Evolutionary conservation across 1,140 invertebrate species (phyloP).

Genomic region (Augochlora pura): DNA sequence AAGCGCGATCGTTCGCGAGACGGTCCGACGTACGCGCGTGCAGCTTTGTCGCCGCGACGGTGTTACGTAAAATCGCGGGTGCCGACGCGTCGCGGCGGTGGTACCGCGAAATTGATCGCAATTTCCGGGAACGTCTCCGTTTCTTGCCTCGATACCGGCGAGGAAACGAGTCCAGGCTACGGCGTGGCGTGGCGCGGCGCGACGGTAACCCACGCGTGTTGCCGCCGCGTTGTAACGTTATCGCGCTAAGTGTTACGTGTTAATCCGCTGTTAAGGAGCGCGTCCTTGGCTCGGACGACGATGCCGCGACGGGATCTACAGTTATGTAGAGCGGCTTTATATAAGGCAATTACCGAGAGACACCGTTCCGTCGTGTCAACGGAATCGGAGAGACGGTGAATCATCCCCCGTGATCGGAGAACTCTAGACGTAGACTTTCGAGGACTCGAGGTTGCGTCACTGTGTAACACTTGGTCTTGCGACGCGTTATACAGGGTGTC

Average conservation of each 20-base stretch:
- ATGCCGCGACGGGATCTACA: conserved; percentile 9
- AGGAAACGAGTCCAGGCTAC: conserved; percentile 6
- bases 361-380: conserved; percentile 7
- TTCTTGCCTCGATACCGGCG: conserved; percentile 18
- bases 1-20: background rate
- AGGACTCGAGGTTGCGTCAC: background rate
- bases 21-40: background rate
- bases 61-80: conserved; percentile 28
- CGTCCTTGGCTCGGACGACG: conserved; percentile 49
- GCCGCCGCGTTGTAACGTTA: conserved; percentile 57
- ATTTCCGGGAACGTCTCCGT: conserved; percentile 55
- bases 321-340: conserved; percentile 45
- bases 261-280: conserved; percentile 51
- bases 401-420: background rate
- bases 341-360: conserved; percentile 15
- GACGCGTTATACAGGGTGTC: too few species aligned
- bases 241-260: conserved; percentile 57
- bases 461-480: too few species aligned
- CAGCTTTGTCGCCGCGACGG: background rate
- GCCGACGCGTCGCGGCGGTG: background rate
- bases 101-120: conserved; percentile 45
- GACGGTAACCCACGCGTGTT: conserved; percentile 45
- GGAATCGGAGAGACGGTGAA: background rate
- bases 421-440: background rate
- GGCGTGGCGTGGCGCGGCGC: conserved; percentile 20